Evolutionary conservation across 2,888 invertebrate genomes (phyloP).

Genomic region (Chrysolina oricalcia): DNA sequence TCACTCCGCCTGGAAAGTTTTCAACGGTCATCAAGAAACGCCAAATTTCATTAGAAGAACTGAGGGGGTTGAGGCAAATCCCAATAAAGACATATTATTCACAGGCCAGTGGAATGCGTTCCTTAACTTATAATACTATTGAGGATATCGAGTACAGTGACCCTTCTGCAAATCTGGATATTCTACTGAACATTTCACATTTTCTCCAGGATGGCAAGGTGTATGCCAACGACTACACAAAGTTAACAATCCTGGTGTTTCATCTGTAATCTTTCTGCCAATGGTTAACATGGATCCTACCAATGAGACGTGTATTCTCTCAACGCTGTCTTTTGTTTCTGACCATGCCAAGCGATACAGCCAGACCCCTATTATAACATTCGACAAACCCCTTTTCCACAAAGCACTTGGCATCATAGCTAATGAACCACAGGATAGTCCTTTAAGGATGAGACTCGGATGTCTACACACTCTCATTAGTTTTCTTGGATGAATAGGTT

Average conservation of each 20-base stretch:
- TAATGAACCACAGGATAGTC: background rate
- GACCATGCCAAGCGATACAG: slow-evolving; percentile 1
- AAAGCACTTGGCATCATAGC: background rate
- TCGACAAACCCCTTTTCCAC: background rate
- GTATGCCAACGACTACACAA: background rate
- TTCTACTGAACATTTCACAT: background rate
- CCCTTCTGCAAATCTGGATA: background rate
- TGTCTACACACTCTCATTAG: background rate
- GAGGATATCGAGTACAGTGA: background rate
- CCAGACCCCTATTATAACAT: background rate
- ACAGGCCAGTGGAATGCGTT: slow-evolving; percentile 1
- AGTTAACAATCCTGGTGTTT: background rate
- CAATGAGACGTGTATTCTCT: background rate
- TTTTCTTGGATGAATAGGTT: background rate
- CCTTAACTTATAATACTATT: background rate
- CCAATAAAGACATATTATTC: background rate
- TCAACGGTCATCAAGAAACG: background rate
- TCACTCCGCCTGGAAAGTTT: background rate
- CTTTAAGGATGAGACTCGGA: background rate
- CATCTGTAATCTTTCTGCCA: background rate
- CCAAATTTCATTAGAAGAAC: background rate
- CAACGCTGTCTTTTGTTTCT: background rate
- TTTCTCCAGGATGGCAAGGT: background rate
- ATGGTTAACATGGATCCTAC: background rate
- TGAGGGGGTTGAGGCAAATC: background rate